Percentiles rank a stretch among this genome's conserved stretches.
phyloP scores from a whole-genome alignment of 53 echinoderm and acorn worm species.

The Stichopus horrens region DNA sequence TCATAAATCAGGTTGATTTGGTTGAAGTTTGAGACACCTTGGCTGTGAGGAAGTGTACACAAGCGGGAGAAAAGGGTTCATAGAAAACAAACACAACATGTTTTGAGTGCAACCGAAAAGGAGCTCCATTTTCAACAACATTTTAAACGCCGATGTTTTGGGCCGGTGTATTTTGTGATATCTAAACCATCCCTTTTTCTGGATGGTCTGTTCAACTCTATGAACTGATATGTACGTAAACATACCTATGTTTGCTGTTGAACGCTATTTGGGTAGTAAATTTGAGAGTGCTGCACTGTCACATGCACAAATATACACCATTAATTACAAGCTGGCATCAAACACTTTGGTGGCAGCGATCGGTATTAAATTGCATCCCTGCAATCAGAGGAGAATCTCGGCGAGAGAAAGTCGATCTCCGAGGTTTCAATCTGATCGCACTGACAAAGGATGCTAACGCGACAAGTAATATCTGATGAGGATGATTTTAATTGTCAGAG shows the following conservation, averaged over 20 bases:
- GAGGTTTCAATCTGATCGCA: no score
- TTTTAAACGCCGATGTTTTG: not conserved
- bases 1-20: conserved; percentile 1
- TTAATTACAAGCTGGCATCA: not conserved
- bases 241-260: no score
- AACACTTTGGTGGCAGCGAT: not conserved
- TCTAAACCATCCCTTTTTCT: no score
- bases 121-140: not conserved
- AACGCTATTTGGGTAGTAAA: not conserved
- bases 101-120: not conserved
- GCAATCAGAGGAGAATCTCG: no score
- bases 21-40: conserved; percentile 34
- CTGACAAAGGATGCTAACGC: no score
- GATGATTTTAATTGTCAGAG: no score
- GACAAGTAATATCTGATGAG: no score
- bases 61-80: conserved; percentile 1
- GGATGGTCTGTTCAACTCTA: no score
- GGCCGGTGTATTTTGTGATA: no score
- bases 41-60: conserved; percentile 21
- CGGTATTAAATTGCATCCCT: not conserved
- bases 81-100: conserved; percentile 7
- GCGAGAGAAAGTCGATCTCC: no score
- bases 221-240: no score
- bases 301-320: not conserved
- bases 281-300: not conserved